Conservation (phyloP, 2,113 vertebrate species). For the Scomber colias region DNA sequence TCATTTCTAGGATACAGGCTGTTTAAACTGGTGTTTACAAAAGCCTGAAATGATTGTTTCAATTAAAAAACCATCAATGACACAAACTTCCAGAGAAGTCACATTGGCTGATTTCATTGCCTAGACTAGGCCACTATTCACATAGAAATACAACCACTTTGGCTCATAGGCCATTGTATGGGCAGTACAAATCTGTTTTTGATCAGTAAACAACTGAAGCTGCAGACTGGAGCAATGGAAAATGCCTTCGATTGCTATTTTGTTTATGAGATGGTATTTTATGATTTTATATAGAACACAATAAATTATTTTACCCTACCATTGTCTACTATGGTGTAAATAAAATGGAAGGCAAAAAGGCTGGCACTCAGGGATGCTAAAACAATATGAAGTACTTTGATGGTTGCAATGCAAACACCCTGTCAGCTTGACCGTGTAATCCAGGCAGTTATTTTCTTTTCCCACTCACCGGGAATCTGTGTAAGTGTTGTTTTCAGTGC, state of each 20-base stretch:
- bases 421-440: slow-evolving; percentile 68
- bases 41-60: no score
- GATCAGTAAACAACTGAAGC: neutral
- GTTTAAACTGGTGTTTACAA: no score
- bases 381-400: slow-evolving; percentile 49
- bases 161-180: neutral
- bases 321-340: slow-evolving; percentile 13
- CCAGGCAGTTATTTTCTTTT: slow-evolving; percentile 63
- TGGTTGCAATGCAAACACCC: slow-evolving; percentile 63
- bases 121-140: neutral
- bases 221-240: neutral
- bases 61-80: no score
- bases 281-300: neutral
- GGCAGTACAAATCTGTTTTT: neutral
- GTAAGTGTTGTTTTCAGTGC: slow-evolving; percentile 58
- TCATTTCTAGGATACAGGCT: no score
- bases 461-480: slow-evolving; percentile 44
- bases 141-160: neutral
- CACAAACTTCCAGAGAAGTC: no score
- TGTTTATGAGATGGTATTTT: neutral
- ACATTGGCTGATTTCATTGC: neutral
- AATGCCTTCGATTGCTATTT: neutral
- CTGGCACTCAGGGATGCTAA: slow-evolving; percentile 29
- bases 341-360: slow-evolving; percentile 13
- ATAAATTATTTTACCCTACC: neutral